Percentiles rank a stretch among this genome's conserved stretches.
These are phyloP conservation scores for Tylochromis polylepis DNA, from an alignment of 2,113 vertebrate genomes.

Conservation along the genomic window DNA sequence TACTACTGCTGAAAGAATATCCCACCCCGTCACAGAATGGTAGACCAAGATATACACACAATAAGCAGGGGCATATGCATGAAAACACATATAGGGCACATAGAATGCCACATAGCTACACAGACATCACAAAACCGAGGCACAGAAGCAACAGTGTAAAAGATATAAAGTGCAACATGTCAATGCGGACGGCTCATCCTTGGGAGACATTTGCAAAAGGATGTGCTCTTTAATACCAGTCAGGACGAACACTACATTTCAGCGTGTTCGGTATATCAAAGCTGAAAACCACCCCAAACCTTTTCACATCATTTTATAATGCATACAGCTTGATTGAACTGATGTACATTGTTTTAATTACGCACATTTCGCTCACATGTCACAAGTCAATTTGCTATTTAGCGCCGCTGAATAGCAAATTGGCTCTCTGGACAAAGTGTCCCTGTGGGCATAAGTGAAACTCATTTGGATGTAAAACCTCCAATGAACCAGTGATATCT, in stretches of 20 bases:
- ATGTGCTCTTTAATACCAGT: background rate
- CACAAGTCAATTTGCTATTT: constrained; percentile 39
- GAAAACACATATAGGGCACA: background rate
- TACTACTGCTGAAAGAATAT: constrained; percentile 51
- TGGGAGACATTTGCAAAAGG: background rate
- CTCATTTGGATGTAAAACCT: constrained; percentile 60
- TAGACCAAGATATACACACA: background rate
- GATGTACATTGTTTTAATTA: background rate
- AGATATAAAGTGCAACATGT: background rate
- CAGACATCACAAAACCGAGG: background rate
- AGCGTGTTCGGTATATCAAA: background rate
- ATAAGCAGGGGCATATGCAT: background rate
- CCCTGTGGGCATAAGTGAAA: constrained; percentile 15
- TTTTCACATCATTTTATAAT: background rate
- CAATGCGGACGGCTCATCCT: background rate
- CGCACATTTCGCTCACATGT: background rate
- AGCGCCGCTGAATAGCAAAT: background rate
- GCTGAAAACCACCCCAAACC: background rate
- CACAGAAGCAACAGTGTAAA: background rate
- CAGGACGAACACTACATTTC: background rate
- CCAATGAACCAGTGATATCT: background rate
- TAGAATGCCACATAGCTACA: background rate
- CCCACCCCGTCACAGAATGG: constrained; percentile 28
- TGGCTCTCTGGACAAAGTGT: constrained; percentile 25
- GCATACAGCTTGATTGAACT: no score